Conservation (phyloP, 2,113 vertebrate species). For the Platichthys flesus region DNA sequence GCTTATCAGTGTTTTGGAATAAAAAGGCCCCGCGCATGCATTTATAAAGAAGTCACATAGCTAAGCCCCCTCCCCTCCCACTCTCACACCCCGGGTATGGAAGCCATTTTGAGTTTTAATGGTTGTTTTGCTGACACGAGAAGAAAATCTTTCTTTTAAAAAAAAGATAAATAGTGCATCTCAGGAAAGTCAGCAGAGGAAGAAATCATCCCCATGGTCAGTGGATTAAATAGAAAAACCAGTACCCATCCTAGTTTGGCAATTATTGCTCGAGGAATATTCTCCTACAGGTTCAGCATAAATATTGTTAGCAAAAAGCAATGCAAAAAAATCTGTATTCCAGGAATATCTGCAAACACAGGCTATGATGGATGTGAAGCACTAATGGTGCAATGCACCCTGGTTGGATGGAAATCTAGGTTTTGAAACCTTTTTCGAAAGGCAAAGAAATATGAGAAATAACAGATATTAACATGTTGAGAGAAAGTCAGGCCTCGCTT, state of each 20-base stretch:
- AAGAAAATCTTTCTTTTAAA: conserved; percentile 1
- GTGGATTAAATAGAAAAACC: not conserved
- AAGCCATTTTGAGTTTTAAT: conserved; percentile 29
- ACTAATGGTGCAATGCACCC: not conserved
- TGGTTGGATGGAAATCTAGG: conserved; percentile 21
- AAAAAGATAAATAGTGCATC: not conserved
- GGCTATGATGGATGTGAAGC: not conserved
- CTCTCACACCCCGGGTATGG: not conserved
- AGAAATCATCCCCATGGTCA: conserved; percentile 15
- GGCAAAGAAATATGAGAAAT: not conserved
- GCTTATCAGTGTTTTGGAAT: conserved; percentile 67
- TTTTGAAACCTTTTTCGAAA: conserved; percentile 7
- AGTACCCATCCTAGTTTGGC: not conserved
- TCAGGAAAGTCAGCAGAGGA: not conserved
- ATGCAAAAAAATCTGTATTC: not conserved
- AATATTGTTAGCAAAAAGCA: not conserved
- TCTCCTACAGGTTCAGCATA: too few species aligned
- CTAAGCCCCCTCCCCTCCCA: not conserved
- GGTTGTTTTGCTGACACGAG: conserved; percentile 19
- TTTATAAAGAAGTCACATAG: conserved; percentile 43
- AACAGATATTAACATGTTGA: conserved; percentile 15
- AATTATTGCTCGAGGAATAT: not conserved
- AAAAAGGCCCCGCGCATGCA: conserved; percentile 49
- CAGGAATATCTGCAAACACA: not conserved
- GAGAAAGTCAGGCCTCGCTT: conserved; percentile 29